Base-by-base conservation (phyloP, 1,140 invertebrate species). In the Epicauta chinensis region DNA sequence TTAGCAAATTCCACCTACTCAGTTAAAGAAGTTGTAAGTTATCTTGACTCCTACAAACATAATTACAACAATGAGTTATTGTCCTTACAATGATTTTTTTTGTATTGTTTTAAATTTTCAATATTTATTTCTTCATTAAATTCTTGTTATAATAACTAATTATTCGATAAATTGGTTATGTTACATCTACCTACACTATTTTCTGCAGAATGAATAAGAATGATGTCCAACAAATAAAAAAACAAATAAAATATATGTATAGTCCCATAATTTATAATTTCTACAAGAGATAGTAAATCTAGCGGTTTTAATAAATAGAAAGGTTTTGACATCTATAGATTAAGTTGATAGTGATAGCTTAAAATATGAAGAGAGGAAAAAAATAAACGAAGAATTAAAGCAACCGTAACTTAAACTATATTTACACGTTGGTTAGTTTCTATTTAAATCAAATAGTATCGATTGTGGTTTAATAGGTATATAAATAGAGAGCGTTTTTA, bases 401-500 rank as follows among this genome's bases (percentile, higher is more conserved):
- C 38, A 40, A 40, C 3, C 38, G 38, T 40, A 40, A 40, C 38
- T 40, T 40, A 40, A 15, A 32, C 14, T 12, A 14, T 17, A 43
- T 40, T 40, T 40, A 40, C 38, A 40, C 14, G 12, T 43, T 43
- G 17, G 15, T 29, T 23, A 30, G 40, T 43, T 43, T 43, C 16
- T 43, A 43, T 23, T 23, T 23, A 23, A 23, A 23, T 23, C 4
- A 23, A 23, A 43, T 16, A 40, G 30, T 23, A 43, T 43, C 40
- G 17, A 29, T 10, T 43, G 40, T 9, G 40, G 40, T 43, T 29
- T 14, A 6, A 37, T n/a, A n/a, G n/a, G n/a, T n/a, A 23, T 23
- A 23, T 29, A 47, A 47, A 47, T 47, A 37, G 45, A 47, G 38
- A 50, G 23, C 37, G 48, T 40, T 50, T 32, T 36, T 3, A 23